Percentiles rank a stretch among this genome's conserved stretches.
Evolutionary conservation across 2,888 invertebrate species (phyloP).

Genomic region (Encarsia formosa): DNA sequence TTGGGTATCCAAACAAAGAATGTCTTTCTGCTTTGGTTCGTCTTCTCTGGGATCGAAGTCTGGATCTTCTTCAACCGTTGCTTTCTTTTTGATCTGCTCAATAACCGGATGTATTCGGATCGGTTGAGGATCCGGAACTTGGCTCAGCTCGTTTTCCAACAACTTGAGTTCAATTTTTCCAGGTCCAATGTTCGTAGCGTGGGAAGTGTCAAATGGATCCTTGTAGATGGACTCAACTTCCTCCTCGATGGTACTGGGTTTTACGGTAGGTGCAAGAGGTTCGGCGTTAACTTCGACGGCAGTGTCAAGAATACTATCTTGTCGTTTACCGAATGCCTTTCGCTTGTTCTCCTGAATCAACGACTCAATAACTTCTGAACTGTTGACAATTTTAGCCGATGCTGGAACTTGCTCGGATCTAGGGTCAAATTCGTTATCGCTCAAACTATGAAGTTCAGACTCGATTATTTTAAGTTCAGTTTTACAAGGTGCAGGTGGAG

Average conservation of each 20-base stretch:
- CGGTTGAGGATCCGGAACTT: conserved; percentile 51
- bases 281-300: conserved; percentile 64
- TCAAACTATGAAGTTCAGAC: conserved; percentile 59
- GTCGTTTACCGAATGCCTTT: conserved; percentile 30
- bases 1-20: conserved; percentile 54
- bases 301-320: conserved; percentile 53
- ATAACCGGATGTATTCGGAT: conserved; percentile 35
- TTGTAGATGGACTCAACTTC: conserved; percentile 53
- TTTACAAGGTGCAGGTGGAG: conserved; percentile 55
- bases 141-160: conserved; percentile 70
- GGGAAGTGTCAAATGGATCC: conserved; percentile 87
- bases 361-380: conserved; percentile 26
- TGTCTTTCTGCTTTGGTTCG: conserved; percentile 44
- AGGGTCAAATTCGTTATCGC: conserved; percentile 63
- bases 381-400: conserved; percentile 33
- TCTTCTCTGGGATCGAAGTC: conserved; percentile 58
- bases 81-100: conserved; percentile 27
- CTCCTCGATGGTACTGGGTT: conserved; percentile 47
- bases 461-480: conserved; percentile 59
- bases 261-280: conserved; percentile 63
- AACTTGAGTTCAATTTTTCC: conserved; percentile 76
- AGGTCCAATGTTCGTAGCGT: conserved; percentile 70
- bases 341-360: conserved; percentile 18
- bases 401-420: conserved; percentile 46
- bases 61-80: conserved; percentile 33